Conservation (phyloP, 2,113 vertebrate species). For the Etia nguti region DNA sequence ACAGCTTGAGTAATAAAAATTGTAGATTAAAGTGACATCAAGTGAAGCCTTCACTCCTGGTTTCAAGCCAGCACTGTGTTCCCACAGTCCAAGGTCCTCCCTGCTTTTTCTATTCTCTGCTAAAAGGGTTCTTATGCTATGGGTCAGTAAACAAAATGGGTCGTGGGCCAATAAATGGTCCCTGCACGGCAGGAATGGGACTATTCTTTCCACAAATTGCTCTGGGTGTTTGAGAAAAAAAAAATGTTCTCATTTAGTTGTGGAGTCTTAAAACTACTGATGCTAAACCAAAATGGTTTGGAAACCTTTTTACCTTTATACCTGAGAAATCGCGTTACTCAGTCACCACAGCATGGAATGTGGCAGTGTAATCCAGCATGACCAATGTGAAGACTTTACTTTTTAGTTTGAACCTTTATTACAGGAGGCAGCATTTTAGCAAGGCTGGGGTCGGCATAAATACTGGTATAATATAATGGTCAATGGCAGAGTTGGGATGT, state of each 20-base stretch:
- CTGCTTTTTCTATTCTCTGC: conserved; percentile 7
- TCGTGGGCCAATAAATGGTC: conserved; percentile 14
- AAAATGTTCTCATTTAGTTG: conserved; percentile 21
- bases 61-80: not conserved
- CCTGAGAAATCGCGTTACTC: not conserved
- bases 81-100: conserved; percentile 7
- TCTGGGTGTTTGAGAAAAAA: not conserved
- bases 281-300: conserved; percentile 4
- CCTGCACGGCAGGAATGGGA: not conserved
- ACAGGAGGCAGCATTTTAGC: not conserved
- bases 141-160: conserved; percentile 49
- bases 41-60: conserved; percentile 10
- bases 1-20: conserved; percentile 1
- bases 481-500: not conserved
- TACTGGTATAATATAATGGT: not conserved
- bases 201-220: conserved; percentile 21
- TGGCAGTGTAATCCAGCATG: not conserved
- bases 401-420: not conserved
- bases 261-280: conserved; percentile 7
- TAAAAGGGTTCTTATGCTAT: conserved; percentile 28
- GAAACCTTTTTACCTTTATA: conserved; percentile 4
- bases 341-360: not conserved
- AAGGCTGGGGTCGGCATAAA: not conserved
- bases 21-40: conserved; percentile 32
- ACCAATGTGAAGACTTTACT: not conserved